Evolutionary conservation across 2,797 vertebrate genomes (phyloP), one percentile per base, ranked within the genome.

Genomic region (Neoniphon sammara): DNA sequence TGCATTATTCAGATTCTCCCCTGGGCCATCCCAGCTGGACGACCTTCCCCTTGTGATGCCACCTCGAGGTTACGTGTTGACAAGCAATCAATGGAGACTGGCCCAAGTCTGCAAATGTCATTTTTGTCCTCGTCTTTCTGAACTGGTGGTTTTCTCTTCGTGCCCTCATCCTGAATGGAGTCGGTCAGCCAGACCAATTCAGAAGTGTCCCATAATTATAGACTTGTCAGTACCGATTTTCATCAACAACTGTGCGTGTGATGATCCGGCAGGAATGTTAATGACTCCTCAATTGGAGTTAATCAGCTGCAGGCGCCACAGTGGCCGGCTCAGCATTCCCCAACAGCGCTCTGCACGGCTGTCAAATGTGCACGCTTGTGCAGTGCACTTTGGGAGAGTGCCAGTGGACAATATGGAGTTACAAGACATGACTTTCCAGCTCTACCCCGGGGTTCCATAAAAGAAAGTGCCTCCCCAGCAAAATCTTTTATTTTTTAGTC

Each of bases 161-260:
- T 27, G 55, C 56, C 77, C 73, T 83, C 74, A 54, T 77, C 81
- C 76, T 73, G 75, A 81, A 83, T 86, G 46, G 76, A 88, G 39
- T 36, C 76, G 78, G 75, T 85, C 88, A 77, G 84, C 86, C 86
- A 70, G 71, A 78, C 86, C 87, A 55, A 88, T 91, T 80, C 78
- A 72, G 75, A 83, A 86, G 78, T 87, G 83, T 90, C 85, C 86
- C 64, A 34, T 88, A 91, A 92, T 93, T 91, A 93, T 71, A 83
- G 89, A 84, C 83, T 60, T 89, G 90, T 93, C 92, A 91, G 66
- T 86, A 83, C 74, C 79, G 87, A 89, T 93, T 86, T 92, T 82
- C 92, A 91, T 92, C 92, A 92, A 91, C 90, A 91, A 82, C 84
- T 61, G 73, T 74, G 83, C 75, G 69, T 79, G 84, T 85, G 87